phyloP scores from a whole-genome alignment of 2,888 invertebrate genomes.

The Teleogryllus oceanicus region DNA sequence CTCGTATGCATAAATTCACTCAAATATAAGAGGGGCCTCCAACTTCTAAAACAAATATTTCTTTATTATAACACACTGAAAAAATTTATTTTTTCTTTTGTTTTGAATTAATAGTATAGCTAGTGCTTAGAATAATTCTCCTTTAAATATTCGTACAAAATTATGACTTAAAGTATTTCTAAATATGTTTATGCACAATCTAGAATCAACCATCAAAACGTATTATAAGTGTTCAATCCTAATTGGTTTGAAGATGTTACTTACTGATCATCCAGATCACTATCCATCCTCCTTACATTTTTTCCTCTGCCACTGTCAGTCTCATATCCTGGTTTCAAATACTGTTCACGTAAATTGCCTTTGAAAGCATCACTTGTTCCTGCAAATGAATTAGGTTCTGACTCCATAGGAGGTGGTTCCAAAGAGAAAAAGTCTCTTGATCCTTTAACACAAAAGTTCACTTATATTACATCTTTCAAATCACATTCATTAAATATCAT shows the following conservation, averaged over 20 bases:
- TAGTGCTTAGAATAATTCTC: no score
- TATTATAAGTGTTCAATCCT: no score
- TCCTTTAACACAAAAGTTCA: not conserved
- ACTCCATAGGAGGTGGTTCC: not conserved
- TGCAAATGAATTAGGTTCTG: not conserved
- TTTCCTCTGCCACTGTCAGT: slow-evolving; percentile 33
- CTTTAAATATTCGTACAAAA: no score
- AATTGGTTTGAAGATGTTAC: slow-evolving; percentile 37
- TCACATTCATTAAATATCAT: not conserved
- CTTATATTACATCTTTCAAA: not conserved
- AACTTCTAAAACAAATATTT: no score
- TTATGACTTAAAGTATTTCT: no score
- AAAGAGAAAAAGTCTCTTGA: not conserved
- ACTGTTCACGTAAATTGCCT: slow-evolving; percentile 51
- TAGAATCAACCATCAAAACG: no score
- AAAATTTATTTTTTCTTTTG: no score
- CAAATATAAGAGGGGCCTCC: no score
- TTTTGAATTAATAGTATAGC: no score
- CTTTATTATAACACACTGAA: no score
- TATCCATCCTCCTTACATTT: slow-evolving; percentile 47
- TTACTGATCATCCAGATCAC: slow-evolving; percentile 58
- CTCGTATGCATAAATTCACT: no score
- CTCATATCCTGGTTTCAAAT: slow-evolving; percentile 53
- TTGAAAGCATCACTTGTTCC: not conserved
- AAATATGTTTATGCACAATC: no score